Evolutionary conservation across 2,888 invertebrate genomes (phyloP).

Genomic region (Pomacea canaliculata): DNA sequence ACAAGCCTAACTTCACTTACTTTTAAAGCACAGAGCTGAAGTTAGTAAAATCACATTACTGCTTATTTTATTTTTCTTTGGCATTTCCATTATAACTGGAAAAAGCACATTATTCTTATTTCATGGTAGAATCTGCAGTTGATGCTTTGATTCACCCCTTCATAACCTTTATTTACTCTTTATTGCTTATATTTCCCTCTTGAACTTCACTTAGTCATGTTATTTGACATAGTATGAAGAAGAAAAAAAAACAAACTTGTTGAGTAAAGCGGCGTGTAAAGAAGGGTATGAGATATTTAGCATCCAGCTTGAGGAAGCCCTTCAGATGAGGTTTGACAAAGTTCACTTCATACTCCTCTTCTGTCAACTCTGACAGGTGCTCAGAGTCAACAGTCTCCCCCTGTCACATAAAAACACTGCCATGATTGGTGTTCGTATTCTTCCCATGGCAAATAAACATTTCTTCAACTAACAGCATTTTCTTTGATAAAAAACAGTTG

Average conservation of each 20-base stretch:
- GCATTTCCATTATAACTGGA: too few species aligned
- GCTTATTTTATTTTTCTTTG: too few species aligned
- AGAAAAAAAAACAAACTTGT: conserved; percentile 75
- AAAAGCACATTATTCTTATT: too few species aligned
- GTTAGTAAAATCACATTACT: too few species aligned
- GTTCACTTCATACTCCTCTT: conserved; percentile 87
- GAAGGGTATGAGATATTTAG: conserved; percentile 95
- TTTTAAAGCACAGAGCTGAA: too few species aligned
- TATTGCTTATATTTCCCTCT: too few species aligned
- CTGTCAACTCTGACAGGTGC: conserved; percentile 67
- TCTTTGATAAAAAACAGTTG: neutral
- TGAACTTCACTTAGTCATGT: too few species aligned
- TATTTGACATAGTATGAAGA: neutral
- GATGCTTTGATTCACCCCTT: too few species aligned
- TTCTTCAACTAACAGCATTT: neutral
- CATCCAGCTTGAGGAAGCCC: conserved; percentile 92
- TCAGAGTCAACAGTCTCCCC: conserved; percentile 68
- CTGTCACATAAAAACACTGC: conserved; percentile 40
- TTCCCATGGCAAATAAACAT: too few species aligned
- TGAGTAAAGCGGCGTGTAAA: conserved; percentile 96
- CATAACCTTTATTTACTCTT: too few species aligned
- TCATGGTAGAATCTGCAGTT: too few species aligned
- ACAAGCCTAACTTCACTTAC: too few species aligned
- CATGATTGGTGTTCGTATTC: neutral
- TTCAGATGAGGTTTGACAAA: conserved; percentile 78